A percentile compares a stretch with the other conserved stretches of the same genome.
These are phyloP conservation scores for Julus scanicus DNA, from an alignment of 2,888 invertebrate species.

Conservation along the genomic window DNA sequence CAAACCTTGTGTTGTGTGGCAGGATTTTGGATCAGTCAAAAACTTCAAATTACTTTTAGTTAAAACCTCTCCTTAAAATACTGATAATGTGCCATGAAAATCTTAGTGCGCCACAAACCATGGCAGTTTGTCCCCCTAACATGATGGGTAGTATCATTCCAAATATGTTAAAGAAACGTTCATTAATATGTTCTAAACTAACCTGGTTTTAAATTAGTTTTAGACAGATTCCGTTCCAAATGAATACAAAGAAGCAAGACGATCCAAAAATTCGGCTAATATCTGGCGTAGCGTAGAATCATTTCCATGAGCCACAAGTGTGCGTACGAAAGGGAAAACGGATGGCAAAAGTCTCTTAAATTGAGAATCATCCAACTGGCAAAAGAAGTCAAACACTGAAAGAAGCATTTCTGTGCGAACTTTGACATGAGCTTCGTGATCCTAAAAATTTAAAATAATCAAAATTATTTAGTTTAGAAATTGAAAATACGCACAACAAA, in stretches of 20 bases:
- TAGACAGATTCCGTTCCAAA: constrained; percentile 62
- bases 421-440: constrained; percentile 84
- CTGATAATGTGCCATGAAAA: too few relatives aligned
- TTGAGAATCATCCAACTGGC: constrained; percentile 68
- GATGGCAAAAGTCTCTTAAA: constrained; percentile 72
- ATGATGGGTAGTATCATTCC: neutral
- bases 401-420: constrained; percentile 88
- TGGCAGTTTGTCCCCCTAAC: too few relatives aligned
- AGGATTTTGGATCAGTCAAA: neutral
- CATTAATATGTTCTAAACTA: neutral
- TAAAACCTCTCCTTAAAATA: too few relatives aligned
- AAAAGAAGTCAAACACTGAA: constrained; percentile 83
- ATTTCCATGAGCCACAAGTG: constrained; percentile 71
- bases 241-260: constrained; percentile 69
- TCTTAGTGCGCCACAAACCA: too few relatives aligned
- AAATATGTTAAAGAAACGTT: neutral
- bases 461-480: neutral
- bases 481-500: neutral
- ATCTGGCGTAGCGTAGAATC: constrained; percentile 71
- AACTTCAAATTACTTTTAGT: neutral
- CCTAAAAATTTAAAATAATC: constrained; percentile 69
- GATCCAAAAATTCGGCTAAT: constrained; percentile 71
- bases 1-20: too few relatives aligned
- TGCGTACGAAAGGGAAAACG: constrained; percentile 71
- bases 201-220: neutral